Conservation (phyloP, 2,113 vertebrate genomes). For the Pelecanoides urinatrix region DNA sequence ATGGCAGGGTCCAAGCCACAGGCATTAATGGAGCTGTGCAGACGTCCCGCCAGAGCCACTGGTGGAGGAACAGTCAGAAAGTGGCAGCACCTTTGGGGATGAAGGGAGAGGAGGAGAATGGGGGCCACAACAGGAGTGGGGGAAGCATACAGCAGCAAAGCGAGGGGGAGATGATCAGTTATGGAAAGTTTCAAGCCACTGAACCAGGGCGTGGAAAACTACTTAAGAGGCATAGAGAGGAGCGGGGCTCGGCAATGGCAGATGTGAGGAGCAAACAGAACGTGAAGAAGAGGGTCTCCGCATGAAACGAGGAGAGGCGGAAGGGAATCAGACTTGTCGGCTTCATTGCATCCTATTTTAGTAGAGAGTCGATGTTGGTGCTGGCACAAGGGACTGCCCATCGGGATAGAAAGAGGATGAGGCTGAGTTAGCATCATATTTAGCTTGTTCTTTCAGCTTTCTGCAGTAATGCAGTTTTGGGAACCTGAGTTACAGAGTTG, state of each 20-base stretch:
- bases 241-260: background rate
- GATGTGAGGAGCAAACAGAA: background rate
- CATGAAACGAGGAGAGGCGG: background rate
- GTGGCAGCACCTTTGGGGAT: background rate
- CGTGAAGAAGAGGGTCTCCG: background rate
- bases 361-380: background rate
- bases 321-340: background rate
- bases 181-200: background rate
- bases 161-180: background rate
- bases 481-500: background rate
- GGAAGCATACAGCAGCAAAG: background rate
- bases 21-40: background rate
- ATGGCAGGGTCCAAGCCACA: accelerated
- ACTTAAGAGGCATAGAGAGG: background rate
- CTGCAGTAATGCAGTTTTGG: background rate
- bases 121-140: background rate
- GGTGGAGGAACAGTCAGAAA: background rate
- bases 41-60: background rate
- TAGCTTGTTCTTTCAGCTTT: background rate
- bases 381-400: background rate
- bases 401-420: background rate
- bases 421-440: background rate
- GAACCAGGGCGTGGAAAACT: background rate
- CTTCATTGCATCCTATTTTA: background rate
- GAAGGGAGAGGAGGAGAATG: background rate